These are phyloP conservation scores for Limonius californicus DNA, from an alignment of 1,140 invertebrate species.

Conservation along the genomic window DNA sequence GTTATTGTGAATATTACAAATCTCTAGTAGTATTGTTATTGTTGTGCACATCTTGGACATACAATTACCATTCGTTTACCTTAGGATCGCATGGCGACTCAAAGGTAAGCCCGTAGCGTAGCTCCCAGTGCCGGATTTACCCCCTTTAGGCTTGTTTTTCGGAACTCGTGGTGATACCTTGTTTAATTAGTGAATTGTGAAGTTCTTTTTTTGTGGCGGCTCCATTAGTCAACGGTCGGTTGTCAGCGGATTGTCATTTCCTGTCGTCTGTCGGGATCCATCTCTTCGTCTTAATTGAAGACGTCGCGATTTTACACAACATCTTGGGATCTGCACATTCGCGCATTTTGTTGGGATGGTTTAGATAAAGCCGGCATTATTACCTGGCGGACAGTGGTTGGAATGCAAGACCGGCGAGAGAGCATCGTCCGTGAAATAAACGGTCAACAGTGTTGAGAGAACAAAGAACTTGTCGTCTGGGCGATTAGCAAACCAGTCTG, in stretches of 20 bases:
- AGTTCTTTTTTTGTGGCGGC: neutral
- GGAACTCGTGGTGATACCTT: no score
- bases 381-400: neutral
- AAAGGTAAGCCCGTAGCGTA: no score
- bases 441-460: conserved; percentile 2
- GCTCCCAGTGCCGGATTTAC: neutral
- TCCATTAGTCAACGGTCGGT: neutral
- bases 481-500: neutral
- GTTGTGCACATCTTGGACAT: neutral
- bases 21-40: neutral
- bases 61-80: conserved; percentile 12
- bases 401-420: neutral
- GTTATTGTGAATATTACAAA: conserved; percentile 3
- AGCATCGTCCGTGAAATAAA: conserved; percentile 10
- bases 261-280: neutral
- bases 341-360: no score
- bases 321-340: no score
- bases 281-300: neutral
- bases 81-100: conserved; percentile 34
- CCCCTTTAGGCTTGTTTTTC: neutral
- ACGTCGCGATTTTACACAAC: conserved; percentile 4
- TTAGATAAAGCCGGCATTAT: neutral
- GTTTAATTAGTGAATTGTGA: neutral
- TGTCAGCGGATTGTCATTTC: conserved; percentile 5
- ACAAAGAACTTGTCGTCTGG: conserved; percentile 12